A percentile compares a stretch with the other conserved stretches of the same genome.
Conservation (phyloP, 2,888 invertebrate species). For the Willowsia nigromaculata region DNA sequence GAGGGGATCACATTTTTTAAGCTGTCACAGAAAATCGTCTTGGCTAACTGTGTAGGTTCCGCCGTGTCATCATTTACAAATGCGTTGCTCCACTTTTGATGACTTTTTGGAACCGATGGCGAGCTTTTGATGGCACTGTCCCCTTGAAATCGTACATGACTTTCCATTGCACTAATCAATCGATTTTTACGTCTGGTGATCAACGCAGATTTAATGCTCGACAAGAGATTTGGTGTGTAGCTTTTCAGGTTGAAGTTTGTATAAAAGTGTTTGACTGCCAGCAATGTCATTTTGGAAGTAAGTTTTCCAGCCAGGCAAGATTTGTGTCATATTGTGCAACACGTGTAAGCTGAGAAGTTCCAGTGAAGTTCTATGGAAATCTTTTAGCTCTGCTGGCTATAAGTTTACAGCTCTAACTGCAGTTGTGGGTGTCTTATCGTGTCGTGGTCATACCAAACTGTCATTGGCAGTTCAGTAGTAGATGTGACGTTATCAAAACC, state of each 20-base stretch:
- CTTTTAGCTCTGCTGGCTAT: background rate
- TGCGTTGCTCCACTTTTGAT: background rate
- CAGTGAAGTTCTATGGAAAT: slow-evolving; percentile 14
- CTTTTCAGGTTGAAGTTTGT: background rate
- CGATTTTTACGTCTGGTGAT: background rate
- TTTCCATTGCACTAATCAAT: background rate
- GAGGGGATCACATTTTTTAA: slow-evolving; percentile 67
- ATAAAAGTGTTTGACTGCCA: background rate
- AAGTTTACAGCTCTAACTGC: background rate
- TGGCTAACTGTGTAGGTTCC: slow-evolving; percentile 79
- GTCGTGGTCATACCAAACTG: background rate
- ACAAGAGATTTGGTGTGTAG: background rate
- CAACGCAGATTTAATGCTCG: background rate
- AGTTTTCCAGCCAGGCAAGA: background rate
- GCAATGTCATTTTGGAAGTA: background rate
- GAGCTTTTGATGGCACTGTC: background rate
- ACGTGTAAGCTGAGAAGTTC: background rate
- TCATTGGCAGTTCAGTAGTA: slow-evolving; percentile 87
- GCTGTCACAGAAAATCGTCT: slow-evolving; percentile 72
- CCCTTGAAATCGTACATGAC: background rate
- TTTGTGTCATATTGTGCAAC: background rate
- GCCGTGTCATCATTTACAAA: background rate
- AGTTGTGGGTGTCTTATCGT: background rate
- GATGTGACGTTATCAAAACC: background rate
- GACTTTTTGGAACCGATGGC: background rate